Percentiles rank a stretch among this genome's conserved stretches.
Evolutionary conservation across 2,113 vertebrate species (phyloP).

Genomic region (Saccopteryx bilineata): DNA sequence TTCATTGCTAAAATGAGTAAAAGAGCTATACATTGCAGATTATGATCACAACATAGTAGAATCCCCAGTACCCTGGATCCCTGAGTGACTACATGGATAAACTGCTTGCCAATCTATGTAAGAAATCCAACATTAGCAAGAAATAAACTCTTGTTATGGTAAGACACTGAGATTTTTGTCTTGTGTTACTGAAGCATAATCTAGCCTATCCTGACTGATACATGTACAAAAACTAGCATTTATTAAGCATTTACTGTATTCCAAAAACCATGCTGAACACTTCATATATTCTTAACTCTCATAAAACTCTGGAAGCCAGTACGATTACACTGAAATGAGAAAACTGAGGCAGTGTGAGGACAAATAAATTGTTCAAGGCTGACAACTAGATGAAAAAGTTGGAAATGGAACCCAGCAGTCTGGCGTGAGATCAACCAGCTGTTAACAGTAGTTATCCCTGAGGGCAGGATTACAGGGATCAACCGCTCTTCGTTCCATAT

Average conservation of each 20-base stretch:
- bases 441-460: neutral
- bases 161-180: neutral
- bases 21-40: neutral
- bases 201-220: constrained; percentile 1
- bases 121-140: neutral
- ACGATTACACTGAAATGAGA: neutral
- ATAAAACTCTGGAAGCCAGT: neutral
- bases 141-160: neutral
- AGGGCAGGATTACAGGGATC: neutral
- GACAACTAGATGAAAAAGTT: neutral
- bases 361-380: neutral
- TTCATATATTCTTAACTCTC: neutral
- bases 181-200: neutral
- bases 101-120: neutral
- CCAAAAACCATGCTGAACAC: neutral
- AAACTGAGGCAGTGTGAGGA: neutral
- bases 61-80: neutral
- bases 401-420: neutral
- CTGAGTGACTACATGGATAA: neutral
- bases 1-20: neutral
- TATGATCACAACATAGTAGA: neutral
- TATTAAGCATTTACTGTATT: neutral
- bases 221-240: constrained; percentile 10
- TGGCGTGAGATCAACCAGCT: neutral
- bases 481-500: neutral